Evolutionary conservation across 2,888 invertebrate genomes (phyloP).

Genomic region (Gymnosoma rotundatum): DNA sequence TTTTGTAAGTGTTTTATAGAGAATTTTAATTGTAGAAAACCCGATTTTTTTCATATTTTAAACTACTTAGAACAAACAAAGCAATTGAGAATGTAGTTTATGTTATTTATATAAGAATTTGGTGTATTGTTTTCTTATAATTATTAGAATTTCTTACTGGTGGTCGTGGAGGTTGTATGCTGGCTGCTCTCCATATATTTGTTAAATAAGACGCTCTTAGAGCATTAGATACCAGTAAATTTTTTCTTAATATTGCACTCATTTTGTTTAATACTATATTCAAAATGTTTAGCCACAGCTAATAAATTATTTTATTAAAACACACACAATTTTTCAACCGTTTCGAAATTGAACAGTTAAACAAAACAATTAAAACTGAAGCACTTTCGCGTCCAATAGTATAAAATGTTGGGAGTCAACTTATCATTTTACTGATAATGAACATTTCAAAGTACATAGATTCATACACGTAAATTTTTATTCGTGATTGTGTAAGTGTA

Average conservation of each 20-base stretch:
- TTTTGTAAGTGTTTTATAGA: no score
- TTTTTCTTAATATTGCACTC: constrained; percentile 62
- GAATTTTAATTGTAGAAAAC: no score
- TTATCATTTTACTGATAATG: constrained; percentile 57
- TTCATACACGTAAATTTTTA: not conserved
- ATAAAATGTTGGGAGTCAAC: constrained; percentile 19
- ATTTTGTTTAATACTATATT: constrained; percentile 50
- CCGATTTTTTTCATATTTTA: no score
- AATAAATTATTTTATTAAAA: no score
- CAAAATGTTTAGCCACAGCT: no score
- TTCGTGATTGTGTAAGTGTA: not conserved
- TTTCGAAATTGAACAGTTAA: constrained; percentile 48
- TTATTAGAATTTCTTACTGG: constrained; percentile 54
- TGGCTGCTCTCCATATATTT: constrained; percentile 68
- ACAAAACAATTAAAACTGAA: constrained; percentile 55
- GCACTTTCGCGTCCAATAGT: constrained; percentile 5
- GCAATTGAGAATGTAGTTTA: no score
- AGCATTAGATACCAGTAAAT: constrained; percentile 48
- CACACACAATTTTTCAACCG: not conserved
- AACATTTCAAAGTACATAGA: constrained; percentile 44
- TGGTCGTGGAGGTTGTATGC: constrained; percentile 61
- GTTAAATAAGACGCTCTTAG: constrained; percentile 46
- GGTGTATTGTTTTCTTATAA: constrained; percentile 22
- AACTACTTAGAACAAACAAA: no score
- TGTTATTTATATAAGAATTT: not conserved